phyloP scores from a whole-genome alignment of 2,113 vertebrate genomes.

The Spea multiplicata region DNA sequence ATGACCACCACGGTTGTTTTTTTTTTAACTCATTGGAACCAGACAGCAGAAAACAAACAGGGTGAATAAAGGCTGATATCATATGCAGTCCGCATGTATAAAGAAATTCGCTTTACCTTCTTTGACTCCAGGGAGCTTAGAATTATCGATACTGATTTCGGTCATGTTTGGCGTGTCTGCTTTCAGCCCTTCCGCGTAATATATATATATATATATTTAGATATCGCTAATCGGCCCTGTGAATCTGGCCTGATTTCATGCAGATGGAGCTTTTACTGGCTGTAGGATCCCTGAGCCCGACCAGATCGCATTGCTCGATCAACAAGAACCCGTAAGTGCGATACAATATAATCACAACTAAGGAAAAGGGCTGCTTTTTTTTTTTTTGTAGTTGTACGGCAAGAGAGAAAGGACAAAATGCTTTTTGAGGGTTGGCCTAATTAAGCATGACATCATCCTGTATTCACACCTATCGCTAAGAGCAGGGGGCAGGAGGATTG shows the following conservation, averaged over 20 bases:
- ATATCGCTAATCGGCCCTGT: neutral
- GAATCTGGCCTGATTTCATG: neutral
- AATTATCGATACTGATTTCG: slow-evolving; percentile 68
- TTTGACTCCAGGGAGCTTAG: slow-evolving; percentile 69
- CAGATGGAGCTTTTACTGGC: neutral
- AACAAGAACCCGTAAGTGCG: slow-evolving; percentile 45
- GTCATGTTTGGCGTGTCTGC: slow-evolving; percentile 57
- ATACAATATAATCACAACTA: slow-evolving; percentile 29
- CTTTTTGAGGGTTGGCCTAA: slow-evolving; percentile 26
- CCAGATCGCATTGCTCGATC: slow-evolving; percentile 15
- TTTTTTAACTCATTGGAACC: too few species aligned
- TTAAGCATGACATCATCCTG: slow-evolving; percentile 26
- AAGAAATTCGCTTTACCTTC: slow-evolving; percentile 57
- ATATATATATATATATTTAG: too few species aligned
- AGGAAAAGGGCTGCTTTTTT: neutral
- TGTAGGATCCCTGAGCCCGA: slow-evolving; percentile 9
- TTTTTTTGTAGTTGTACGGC: slow-evolving; percentile 10
- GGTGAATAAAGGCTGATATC: neutral
- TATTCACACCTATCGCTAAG: neutral
- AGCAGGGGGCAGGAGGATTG: slow-evolving; percentile 46
- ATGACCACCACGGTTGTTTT: too few species aligned
- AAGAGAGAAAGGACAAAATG: slow-evolving; percentile 54
- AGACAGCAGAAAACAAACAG: neutral
- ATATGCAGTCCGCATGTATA: neutral
- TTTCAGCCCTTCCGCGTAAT: neutral